Conservation (phyloP, 2,888 invertebrate species). For the Lampropteryx suffumata region DNA sequence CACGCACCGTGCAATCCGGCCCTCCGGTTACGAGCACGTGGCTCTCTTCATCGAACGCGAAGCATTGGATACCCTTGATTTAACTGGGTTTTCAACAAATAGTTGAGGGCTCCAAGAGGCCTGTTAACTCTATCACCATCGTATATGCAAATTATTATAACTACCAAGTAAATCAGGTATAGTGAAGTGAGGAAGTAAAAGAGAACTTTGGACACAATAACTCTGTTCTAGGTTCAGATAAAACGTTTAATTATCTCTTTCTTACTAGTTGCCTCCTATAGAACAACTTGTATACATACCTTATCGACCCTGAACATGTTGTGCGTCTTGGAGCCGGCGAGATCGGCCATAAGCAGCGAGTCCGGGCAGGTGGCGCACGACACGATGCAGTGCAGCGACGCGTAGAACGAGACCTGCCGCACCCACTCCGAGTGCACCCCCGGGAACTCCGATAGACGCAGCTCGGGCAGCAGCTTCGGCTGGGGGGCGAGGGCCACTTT, state of each 20-base stretch:
- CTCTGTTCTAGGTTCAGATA: too few relatives aligned
- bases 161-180: too few relatives aligned
- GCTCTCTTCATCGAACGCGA: constrained; percentile 82
- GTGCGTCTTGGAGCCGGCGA: constrained; percentile 78
- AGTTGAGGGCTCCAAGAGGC: too few relatives aligned
- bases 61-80: constrained; percentile 86
- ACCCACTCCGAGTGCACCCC: constrained; percentile 87
- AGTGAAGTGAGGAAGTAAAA: too few relatives aligned
- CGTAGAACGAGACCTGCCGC: constrained; percentile 86
- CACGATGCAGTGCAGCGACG: constrained; percentile 85
- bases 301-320: constrained; percentile 83
- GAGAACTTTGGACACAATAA: too few relatives aligned
- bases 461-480: constrained; percentile 74
- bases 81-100: too few relatives aligned
- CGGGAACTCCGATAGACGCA: constrained; percentile 80
- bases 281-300: too few relatives aligned
- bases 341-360: constrained; percentile 85
- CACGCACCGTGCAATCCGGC: constrained; percentile 87
- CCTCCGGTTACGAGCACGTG: constrained; percentile 87
- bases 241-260: too few relatives aligned
- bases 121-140: too few relatives aligned
- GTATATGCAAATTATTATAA: too few relatives aligned
- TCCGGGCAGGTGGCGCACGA: constrained; percentile 85
- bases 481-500: constrained; percentile 25
- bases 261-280: too few relatives aligned